A percentile compares a stretch with the other conserved stretches of the same genome.
Conservation (phyloP, 2,113 vertebrate genomes). For the Myotis yumanensis region DNA sequence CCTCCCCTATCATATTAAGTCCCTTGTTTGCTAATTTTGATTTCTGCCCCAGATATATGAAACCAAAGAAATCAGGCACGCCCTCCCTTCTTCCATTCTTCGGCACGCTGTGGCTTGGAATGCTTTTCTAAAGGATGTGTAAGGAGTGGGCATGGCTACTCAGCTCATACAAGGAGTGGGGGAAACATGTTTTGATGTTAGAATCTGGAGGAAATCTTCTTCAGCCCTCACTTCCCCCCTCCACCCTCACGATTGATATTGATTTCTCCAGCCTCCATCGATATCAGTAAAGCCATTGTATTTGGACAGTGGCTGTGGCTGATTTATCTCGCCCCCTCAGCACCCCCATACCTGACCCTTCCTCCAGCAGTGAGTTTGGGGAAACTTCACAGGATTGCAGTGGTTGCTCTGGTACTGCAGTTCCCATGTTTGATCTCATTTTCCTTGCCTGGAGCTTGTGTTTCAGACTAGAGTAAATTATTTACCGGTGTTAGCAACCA, state of each 20-base stretch:
- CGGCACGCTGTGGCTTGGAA: neutral
- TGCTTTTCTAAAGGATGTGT: neutral
- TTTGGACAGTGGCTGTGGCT: neutral
- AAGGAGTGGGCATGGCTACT: neutral
- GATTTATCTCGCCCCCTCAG: neutral
- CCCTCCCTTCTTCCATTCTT: neutral
- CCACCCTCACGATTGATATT: neutral
- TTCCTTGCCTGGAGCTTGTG: constrained; percentile 52
- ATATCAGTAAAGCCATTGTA: neutral
- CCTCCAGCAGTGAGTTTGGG: constrained; percentile 47
- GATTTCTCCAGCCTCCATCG: constrained; percentile 15
- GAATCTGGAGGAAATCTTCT: neutral
- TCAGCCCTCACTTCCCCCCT: rapidly evolving
- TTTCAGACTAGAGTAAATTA: constrained; percentile 77
- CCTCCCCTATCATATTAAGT: neutral
- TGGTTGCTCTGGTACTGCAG: neutral
- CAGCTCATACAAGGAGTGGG: too few species aligned
- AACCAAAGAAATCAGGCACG: neutral
- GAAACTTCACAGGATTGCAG: neutral
- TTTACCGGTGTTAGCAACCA: constrained; percentile 66
- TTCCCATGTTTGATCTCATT: constrained; percentile 58
- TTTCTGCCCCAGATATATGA: neutral
- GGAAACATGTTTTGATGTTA: neutral
- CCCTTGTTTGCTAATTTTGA: neutral
- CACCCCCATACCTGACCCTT: neutral